These are phyloP conservation scores for Dolichomitus sp. DNA, from an alignment of 2,888 invertebrate genomes.

Conservation along the genomic window DNA sequence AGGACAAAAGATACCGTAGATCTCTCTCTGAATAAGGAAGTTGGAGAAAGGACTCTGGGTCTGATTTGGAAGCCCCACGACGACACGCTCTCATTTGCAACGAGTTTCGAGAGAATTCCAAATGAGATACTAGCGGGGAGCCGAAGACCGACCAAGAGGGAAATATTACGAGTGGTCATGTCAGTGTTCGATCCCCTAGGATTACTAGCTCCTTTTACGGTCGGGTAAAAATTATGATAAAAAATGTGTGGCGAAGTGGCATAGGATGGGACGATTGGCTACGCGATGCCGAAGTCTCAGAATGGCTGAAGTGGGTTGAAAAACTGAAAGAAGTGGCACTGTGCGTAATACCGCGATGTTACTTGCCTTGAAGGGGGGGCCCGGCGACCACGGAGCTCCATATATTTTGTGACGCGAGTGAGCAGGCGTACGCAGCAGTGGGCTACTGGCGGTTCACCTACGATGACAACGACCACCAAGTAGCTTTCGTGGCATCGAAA, in stretches of 20 bases:
- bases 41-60: too few relatives aligned
- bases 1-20: neutral
- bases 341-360: slow-evolving; percentile 59
- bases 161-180: slow-evolving; percentile 67
- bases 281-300: slow-evolving; percentile 2
- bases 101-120: too few relatives aligned
- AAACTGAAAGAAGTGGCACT: slow-evolving; percentile 49
- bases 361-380: slow-evolving; percentile 14
- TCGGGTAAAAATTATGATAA: slow-evolving; percentile 29
- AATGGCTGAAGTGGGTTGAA: slow-evolving; percentile 66
- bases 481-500: too few relatives aligned
- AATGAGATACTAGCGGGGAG: too few relatives aligned
- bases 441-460: too few relatives aligned
- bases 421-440: too few relatives aligned
- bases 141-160: too few relatives aligned
- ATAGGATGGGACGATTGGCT: too few relatives aligned
- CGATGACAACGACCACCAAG: too few relatives aligned
- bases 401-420: slow-evolving; percentile 74
- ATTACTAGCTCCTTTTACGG: slow-evolving; percentile 67
- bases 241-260: too few relatives aligned
- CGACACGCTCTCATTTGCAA: too few relatives aligned
- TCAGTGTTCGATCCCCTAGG: slow-evolving; percentile 76
- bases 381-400: slow-evolving; percentile 64
- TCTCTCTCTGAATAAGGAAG: neutral
- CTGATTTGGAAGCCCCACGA: too few relatives aligned